phyloP scores from a whole-genome alignment of 37 sponge, comb jelly and placozoan species.

The Ianthella basta region DNA sequence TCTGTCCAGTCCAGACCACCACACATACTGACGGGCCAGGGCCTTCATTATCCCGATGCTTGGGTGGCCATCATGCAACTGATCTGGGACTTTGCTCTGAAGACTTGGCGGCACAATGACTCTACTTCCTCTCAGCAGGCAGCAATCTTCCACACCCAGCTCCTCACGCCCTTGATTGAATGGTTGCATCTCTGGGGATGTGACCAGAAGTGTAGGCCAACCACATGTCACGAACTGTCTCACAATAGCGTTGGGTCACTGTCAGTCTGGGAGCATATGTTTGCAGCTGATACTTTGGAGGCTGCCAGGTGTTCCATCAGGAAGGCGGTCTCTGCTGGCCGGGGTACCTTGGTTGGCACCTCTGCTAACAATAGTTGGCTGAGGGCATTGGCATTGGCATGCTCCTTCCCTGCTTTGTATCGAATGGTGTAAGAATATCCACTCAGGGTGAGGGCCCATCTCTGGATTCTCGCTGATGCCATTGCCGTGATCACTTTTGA shows the following conservation, averaged over 20 bases:
- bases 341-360: neutral
- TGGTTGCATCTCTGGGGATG: neutral
- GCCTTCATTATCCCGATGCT: neutral
- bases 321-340: neutral
- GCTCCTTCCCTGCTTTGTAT: neutral
- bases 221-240: neutral
- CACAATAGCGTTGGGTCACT: neutral
- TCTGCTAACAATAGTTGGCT: neutral
- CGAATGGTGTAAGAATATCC: neutral
- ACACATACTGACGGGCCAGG: neutral
- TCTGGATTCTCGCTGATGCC: neutral
- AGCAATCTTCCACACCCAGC: too few species aligned
- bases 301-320: neutral
- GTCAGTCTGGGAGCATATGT: neutral
- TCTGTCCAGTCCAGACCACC: neutral
- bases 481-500: neutral
- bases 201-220: too few species aligned
- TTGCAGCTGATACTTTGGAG: too few species aligned
- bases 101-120: neutral
- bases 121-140: neutral
- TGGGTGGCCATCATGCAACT: neutral
- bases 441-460: neutral
- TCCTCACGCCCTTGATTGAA: neutral
- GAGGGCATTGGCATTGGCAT: neutral
- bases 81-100: neutral